Percentiles rank a stretch among this genome's conserved stretches.
phyloP scores from a whole-genome alignment of 2,888 invertebrate species.

The Polyommatus iphigenia region DNA sequence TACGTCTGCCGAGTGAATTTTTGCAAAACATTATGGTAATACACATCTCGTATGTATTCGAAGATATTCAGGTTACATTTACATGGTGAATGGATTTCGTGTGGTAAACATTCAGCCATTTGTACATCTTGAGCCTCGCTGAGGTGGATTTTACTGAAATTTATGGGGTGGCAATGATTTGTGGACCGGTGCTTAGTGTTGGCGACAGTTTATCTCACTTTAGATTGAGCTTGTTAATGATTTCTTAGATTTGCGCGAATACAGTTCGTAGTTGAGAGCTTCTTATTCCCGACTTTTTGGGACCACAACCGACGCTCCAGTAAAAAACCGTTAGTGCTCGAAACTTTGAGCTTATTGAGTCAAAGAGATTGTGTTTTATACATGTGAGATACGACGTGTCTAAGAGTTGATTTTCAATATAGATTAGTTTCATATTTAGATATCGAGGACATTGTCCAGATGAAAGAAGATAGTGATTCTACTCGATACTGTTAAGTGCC shows the following conservation, averaged over 20 bases:
- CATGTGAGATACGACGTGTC: neutral
- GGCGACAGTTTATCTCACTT: constrained; percentile 1
- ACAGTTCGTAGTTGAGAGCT: neutral
- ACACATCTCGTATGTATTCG: constrained; percentile 34
- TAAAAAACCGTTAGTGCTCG: neutral
- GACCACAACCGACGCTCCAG: neutral
- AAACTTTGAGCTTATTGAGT: neutral
- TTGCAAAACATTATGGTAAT: constrained; percentile 36
- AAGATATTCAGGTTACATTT: constrained; percentile 35
- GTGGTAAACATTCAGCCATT: constrained; percentile 34
- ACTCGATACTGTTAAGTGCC: too few species aligned
- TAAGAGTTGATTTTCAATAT: neutral
- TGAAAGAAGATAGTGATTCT: too few species aligned
- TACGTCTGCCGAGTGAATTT: constrained; percentile 34
- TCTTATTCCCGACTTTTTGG: neutral
- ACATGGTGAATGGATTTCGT: constrained; percentile 35
- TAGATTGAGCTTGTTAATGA: neutral
- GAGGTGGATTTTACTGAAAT: constrained; percentile 32
- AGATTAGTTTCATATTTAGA: neutral
- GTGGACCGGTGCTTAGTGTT: neutral
- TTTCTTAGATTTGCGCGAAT: neutral
- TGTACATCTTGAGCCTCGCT: constrained; percentile 33
- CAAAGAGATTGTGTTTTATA: neutral
- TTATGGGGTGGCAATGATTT: constrained; percentile 26
- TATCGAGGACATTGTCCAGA: neutral